phyloP scores from a whole-genome alignment of 2,797 vertebrate species.

The Antennarius maculatus region DNA sequence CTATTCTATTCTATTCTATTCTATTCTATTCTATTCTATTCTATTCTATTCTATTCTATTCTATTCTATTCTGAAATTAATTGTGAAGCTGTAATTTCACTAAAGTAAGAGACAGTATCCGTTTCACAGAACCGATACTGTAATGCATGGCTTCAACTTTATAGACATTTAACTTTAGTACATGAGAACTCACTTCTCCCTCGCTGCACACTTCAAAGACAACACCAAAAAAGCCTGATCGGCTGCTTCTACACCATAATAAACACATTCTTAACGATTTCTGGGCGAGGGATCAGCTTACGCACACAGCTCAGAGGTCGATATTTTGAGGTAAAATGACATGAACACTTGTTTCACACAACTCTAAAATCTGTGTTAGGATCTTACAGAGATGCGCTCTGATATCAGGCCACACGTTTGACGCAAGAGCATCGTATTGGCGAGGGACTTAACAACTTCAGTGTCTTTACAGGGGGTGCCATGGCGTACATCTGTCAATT shows the following conservation, averaged over 20 bases:
- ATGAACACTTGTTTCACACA: constrained; percentile 67
- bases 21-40: not conserved
- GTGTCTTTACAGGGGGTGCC: too few relatives aligned
- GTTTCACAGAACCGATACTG: constrained; percentile 10
- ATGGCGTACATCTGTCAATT: too few relatives aligned
- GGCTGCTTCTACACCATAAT: constrained; percentile 72
- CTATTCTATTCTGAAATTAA: not conserved
- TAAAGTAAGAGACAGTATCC: constrained; percentile 8
- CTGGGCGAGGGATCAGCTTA: constrained; percentile 69
- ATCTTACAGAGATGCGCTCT: constrained; percentile 36
- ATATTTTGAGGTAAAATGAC: constrained; percentile 79
- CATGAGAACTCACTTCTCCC: not conserved
- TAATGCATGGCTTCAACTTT: constrained; percentile 25
- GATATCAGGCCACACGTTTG: constrained; percentile 27
- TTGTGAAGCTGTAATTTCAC: not conserved
- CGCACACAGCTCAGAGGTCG: constrained; percentile 68
- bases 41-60: not conserved
- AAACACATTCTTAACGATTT: constrained; percentile 78
- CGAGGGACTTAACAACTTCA: not conserved
- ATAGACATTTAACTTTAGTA: constrained; percentile 38
- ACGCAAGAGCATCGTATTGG: not conserved
- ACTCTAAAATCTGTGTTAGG: constrained; percentile 50
- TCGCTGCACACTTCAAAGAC: constrained; percentile 52
- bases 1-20: not conserved
- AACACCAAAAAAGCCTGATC: constrained; percentile 56